Evolutionary conservation across 2,113 vertebrate species (phyloP), one percentile per base, ranked within the genome.

Genomic region (Budorcas taxicolor): DNA sequence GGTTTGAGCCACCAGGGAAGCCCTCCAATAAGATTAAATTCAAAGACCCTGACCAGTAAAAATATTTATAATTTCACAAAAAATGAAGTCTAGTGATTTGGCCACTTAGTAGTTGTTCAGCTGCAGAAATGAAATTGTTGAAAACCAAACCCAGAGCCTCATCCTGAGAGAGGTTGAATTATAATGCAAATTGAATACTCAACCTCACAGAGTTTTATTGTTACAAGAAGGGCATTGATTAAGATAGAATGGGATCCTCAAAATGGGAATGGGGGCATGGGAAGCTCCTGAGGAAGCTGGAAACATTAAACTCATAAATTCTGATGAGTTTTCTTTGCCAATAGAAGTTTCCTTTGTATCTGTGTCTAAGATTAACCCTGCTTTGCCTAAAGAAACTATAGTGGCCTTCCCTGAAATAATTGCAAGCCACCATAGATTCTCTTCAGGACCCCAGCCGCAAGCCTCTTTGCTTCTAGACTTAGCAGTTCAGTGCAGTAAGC

Each of bases 131-230:
- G 25, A 97, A n/a, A 43, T 16, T 25, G 19, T 87, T 83, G 55
- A 93, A 93, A 96, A 87, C 1, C 3, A 92, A 86, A 86, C 21
- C 17, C 10, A 92, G 40, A 86, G 27, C 17, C 17, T 89, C 29
- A 82, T 27, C 17, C 25, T 43, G 13, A 36, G 31, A 82, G n/a
- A 82, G 31, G 52, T 11, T 52, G 19, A 85, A 71, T 80, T 90
- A 84, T 53, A 93, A 84, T 16, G 31, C 40, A 90, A 36, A 40
- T 47, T 17, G 9, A 64, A 95, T 90, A 78, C 33, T 11, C 47
- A 88, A 27, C 1, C 0, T 67, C 27, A 57, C 7, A 50, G 33
- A 53, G 19, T 14, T 52, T 55, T 92, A 31, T 36, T 86, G 15
- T 76, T 87, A 92, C 78, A 84, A 9, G 43, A 94, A 67, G 40